A percentile compares a stretch with the other conserved stretches of the same genome.
phyloP scores from a whole-genome alignment of 2,797 vertebrate genomes.

The Cheirogaleus major region DNA sequence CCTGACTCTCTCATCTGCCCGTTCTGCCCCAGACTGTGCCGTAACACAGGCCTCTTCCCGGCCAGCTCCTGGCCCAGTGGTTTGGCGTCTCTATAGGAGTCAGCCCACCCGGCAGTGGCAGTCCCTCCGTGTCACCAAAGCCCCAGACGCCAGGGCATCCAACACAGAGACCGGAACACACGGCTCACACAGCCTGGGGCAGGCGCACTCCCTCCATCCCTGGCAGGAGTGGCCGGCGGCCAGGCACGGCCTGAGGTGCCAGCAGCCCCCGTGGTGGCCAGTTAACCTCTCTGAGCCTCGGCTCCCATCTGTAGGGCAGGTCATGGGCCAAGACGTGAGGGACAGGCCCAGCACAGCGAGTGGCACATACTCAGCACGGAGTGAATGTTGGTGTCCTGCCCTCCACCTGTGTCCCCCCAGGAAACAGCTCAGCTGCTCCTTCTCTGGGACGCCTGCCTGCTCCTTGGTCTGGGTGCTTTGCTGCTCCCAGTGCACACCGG shows the following conservation, averaged over 20 bases:
- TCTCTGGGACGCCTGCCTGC: not conserved
- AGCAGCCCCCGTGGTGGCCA: not conserved
- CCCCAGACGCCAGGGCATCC: not conserved
- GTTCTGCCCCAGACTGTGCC: not conserved
- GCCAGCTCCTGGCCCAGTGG: not conserved
- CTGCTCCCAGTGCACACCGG: not conserved
- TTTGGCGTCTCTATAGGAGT: not conserved
- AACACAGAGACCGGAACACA: not conserved
- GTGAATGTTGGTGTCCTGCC: not conserved
- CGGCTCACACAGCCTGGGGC: not conserved
- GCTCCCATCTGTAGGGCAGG: not conserved
- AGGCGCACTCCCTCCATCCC: not conserved
- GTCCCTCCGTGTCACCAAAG: not conserved
- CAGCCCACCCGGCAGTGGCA: not conserved
- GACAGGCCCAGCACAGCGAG: not conserved
- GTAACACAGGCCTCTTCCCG: not conserved
- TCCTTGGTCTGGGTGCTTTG: not conserved
- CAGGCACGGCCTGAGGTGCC: not conserved
- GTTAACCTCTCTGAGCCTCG: not conserved
- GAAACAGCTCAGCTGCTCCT: not conserved
- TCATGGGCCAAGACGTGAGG: not conserved
- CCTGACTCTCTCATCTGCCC: not conserved
- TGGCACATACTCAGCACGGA: rapidly evolving
- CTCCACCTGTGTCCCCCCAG: not conserved
- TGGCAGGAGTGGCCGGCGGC: not conserved